phyloP scores from a whole-genome alignment of 2,888 invertebrate genomes.

The Coremacera marginata region DNA sequence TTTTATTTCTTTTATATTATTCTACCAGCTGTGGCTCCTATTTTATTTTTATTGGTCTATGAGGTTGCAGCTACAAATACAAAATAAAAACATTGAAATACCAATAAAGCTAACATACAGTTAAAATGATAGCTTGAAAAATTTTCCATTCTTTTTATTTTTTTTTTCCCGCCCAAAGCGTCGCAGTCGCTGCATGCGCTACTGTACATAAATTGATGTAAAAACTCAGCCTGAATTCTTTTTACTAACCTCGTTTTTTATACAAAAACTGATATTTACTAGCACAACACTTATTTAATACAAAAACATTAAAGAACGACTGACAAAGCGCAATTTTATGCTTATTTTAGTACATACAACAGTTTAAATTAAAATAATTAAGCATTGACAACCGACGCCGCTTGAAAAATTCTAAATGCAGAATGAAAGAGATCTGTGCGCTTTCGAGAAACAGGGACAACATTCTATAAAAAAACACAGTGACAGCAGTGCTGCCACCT shows the following conservation, averaged over 20 bases:
- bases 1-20: slow-evolving; percentile 36
- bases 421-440: slow-evolving; percentile 22
- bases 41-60: slow-evolving; percentile 23
- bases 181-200: slow-evolving; percentile 32
- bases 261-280: not conserved
- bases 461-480: not conserved
- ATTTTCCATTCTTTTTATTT: not conserved
- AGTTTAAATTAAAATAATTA: slow-evolving; percentile 8
- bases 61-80: slow-evolving; percentile 43
- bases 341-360: not conserved
- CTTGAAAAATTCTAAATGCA: slow-evolving; percentile 13
- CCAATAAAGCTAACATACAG: not conserved
- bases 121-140: not conserved
- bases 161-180: slow-evolving; percentile 48
- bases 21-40: not conserved
- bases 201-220: slow-evolving; percentile 43
- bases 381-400: slow-evolving; percentile 31
- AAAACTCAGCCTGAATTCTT: not conserved
- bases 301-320: slow-evolving; percentile 17
- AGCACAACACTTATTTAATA: not conserved
- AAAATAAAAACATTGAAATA: slow-evolving; percentile 38
- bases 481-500: not conserved
- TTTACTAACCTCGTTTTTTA: slow-evolving; percentile 10
- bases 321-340: slow-evolving; percentile 5
- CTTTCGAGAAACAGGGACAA: slow-evolving; percentile 21